Conservation (phyloP, 2,797 vertebrate genomes). For the Danio tinwini region DNA sequence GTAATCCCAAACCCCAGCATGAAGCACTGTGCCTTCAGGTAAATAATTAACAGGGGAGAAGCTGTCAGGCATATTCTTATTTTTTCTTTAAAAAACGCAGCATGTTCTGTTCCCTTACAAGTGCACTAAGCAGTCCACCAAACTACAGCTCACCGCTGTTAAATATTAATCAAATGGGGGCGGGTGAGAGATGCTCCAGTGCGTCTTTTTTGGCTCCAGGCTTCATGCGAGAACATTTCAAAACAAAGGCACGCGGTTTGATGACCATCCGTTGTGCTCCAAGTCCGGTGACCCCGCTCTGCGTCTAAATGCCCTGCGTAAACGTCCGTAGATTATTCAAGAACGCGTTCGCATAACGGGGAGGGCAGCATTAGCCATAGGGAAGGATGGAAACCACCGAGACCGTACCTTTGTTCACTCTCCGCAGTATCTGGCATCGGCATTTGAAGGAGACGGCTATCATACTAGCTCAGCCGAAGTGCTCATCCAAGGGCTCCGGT, state of each 20-base stretch:
- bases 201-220: conserved; percentile 27
- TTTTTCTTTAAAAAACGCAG: neutral
- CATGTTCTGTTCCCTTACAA: conserved; percentile 8
- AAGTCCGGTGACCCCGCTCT: conserved; percentile 18
- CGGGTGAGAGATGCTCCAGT: conserved; percentile 16
- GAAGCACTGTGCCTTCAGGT: conserved; percentile 14
- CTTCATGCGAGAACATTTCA: conserved; percentile 21
- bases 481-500: conserved; percentile 72
- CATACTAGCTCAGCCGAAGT: conserved; percentile 84
- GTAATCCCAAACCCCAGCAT: conserved; percentile 8
- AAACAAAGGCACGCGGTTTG: conserved; percentile 38
- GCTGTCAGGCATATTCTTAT: neutral
- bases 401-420: conserved; percentile 93
- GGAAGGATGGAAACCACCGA: conserved; percentile 47
- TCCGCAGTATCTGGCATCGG: conserved; percentile 97
- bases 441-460: conserved; percentile 99
- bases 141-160: conserved; percentile 36
- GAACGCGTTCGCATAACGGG: conserved; percentile 7
- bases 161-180: conserved; percentile 40
- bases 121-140: conserved; percentile 38
- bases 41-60: conserved; percentile 17
- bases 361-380: conserved; percentile 61
- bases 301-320: conserved; percentile 43
- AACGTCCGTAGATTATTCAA: conserved; percentile 36
- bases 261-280: conserved; percentile 19